A percentile compares a stretch with the other conserved stretches of the same genome.
Evolutionary conservation across 1,140 invertebrate genomes (phyloP).

Genomic region (Neuroterus valhalla): DNA sequence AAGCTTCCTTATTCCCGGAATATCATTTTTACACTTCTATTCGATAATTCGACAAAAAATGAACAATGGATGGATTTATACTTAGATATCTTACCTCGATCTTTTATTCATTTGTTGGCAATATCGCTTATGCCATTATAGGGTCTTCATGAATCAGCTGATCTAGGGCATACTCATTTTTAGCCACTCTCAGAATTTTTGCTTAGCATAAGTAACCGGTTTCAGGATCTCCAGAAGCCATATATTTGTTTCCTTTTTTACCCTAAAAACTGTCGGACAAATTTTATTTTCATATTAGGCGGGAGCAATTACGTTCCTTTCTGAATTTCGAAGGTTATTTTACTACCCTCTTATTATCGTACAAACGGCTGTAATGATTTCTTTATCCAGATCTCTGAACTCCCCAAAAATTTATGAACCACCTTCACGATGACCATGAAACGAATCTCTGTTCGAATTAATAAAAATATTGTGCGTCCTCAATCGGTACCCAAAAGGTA

Average conservation of each 20-base stretch:
- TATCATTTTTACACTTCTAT: conserved; percentile 33
- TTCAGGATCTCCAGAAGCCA: neutral
- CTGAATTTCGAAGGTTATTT: conserved; percentile 26
- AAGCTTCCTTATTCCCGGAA: neutral
- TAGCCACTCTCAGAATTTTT: neutral
- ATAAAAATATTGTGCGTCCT: conserved; percentile 38
- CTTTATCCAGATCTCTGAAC: conserved; percentile 3
- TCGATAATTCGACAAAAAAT: conserved; percentile 40
- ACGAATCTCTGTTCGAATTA: neutral
- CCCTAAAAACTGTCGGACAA: neutral
- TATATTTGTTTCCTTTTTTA: neutral
- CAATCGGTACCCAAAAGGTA: conserved; percentile 17
- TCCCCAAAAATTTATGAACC: conserved; percentile 30
- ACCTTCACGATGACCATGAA: conserved; percentile 28
- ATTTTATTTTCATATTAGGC: conserved; percentile 7
- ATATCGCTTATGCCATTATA: neutral
- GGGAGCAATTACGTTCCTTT: neutral
- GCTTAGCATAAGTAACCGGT: neutral
- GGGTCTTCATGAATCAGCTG: neutral
- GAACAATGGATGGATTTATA: conserved; percentile 31
- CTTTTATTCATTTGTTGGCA: neutral
- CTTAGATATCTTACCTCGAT: conserved; percentile 29
- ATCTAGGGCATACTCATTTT: neutral
- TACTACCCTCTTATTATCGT: conserved; percentile 26
- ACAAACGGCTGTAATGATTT: conserved; percentile 26